A percentile compares a stretch with the other conserved stretches of the same genome.
Conservation (phyloP, 2,888 invertebrate genomes). For the Fragum sueziense region DNA sequence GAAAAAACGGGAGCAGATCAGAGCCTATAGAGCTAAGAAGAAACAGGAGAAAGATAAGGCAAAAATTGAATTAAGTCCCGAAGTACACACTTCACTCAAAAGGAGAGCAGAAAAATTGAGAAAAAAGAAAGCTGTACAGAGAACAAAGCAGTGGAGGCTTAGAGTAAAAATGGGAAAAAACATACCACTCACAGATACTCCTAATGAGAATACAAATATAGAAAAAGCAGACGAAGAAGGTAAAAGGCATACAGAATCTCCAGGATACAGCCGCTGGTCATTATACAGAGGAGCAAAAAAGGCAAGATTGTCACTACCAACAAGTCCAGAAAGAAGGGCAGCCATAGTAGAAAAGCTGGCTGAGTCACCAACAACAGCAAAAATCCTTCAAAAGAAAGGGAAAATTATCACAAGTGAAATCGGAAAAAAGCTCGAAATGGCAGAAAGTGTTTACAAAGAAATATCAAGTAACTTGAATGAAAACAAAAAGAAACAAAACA, state of each 20-base stretch:
- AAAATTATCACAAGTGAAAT: conserved; percentile 28
- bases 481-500: too few species aligned
- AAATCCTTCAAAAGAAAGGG: conserved; percentile 27
- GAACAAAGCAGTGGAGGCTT: conserved; percentile 43
- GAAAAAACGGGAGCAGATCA: too few species aligned
- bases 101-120: background rate
- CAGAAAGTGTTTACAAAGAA: background rate
- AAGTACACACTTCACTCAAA: too few species aligned
- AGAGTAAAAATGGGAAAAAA: conserved; percentile 13
- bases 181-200: background rate
- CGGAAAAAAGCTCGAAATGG: conserved; percentile 29
- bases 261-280: conserved; percentile 6
- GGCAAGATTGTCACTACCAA: conserved; percentile 32
- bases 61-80: too few species aligned
- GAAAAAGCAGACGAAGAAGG: background rate
- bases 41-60: too few species aligned
- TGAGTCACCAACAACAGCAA: conserved; percentile 36
- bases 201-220: background rate
- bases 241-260: background rate
- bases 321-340: conserved; percentile 43
- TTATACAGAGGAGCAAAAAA: conserved; percentile 25
- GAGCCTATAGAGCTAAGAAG: too few species aligned
- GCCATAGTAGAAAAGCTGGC: conserved; percentile 31
- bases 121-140: conserved; percentile 44
- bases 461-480: too few species aligned